Base-by-base conservation (phyloP, 2,113 vertebrate species). In the Platycercus adscitus region DNA sequence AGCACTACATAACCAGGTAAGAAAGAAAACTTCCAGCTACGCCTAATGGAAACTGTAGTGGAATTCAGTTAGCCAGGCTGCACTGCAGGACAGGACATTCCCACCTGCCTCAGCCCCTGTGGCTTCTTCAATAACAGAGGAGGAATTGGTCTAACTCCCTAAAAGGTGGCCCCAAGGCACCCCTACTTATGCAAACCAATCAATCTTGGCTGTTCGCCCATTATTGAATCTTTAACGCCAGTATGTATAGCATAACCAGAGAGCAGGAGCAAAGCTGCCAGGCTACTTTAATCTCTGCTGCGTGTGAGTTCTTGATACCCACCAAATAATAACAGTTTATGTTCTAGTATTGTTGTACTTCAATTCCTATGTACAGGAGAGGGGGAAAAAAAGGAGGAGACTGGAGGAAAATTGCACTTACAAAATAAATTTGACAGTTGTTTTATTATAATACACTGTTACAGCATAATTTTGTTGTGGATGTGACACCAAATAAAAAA, bases 371-470 rank as follows among this genome's bases (percentile, higher is more conserved):
- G 35, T 83, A 72, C n/a, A 58, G 69, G 78, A 70, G 18, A 88
- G 61, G 76, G 72, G 20, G 86, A 81, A 86, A 86, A 13, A 85
- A 92, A 86, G 25, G 17, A 93, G 46, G 29, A 46, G 66, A 90
- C 28, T 60, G 10, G 10, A 28, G 20, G 76, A 65, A 31, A 81
- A 95, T 12, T 60, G 39, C 33, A 83, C 79, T 91, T 92, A 86
- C 13, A 73, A 58, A 86, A 73, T 26, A 95, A 94, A 95, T 46
- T 31, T 93, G 33, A 44, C 88, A 91, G 81, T 90, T 96, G 53
- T 92, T 95, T 87, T 63, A 50, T 63, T 95, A 61, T 55, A 92
- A 76, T 66, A 69, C 63, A 75, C 18, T 11, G 43, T 68, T 66
- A 43, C 58, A 93, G 80, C 21, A 53, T 70, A 89, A 87, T 93